Base-by-base conservation (phyloP, 2,888 invertebrate genomes). In the Tridacna crocea region DNA sequence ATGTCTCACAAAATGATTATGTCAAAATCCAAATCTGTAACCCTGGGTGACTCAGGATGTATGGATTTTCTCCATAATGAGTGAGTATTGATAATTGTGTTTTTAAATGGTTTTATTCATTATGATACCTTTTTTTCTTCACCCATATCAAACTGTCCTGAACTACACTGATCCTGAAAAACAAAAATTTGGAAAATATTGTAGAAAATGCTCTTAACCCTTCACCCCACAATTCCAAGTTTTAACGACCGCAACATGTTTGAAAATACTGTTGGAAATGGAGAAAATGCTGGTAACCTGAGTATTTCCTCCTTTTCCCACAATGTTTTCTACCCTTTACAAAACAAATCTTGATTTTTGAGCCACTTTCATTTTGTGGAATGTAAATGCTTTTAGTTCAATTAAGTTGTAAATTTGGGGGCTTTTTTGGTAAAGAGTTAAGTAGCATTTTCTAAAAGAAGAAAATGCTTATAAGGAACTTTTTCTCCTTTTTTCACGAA, bases 1-100 rank as follows among this genome's bases (percentile, higher is more conserved):
- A 36, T 8, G 8, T 36, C 36, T 36, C 3, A 36, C 36, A 36
- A 8, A 36, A 68, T 68, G 68, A 36, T 68, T 27, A 68, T 68
- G 12, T 68, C 68, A 15, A 68, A 68, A 22, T 68, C 68, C n/a
- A 68, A 68, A 47, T 68, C 68, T 19, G 47, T 68, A 13, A 46
- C 68, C n/a, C 36, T 68, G 47, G 68, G 68, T 26, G 46, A 66
- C 13, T 10, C n/a, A 3, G 68, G 19, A n/a, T 46, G 46, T n/a
- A 46, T 46, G 47, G 68, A 68, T 12, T 17, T 46, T 17, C 17
- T 46, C 0, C 24, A 6, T 0, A 47, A 68, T 19, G 47, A 47
- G 68, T 68, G 27, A 68, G 68, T 68, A 36, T 26, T 63, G 13
- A 4, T 22, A 15, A 55, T 17, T 55, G 17, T 55, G 55, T 19